Conservation (phyloP, 2,888 invertebrate species). For the Gryllus longicercus region DNA sequence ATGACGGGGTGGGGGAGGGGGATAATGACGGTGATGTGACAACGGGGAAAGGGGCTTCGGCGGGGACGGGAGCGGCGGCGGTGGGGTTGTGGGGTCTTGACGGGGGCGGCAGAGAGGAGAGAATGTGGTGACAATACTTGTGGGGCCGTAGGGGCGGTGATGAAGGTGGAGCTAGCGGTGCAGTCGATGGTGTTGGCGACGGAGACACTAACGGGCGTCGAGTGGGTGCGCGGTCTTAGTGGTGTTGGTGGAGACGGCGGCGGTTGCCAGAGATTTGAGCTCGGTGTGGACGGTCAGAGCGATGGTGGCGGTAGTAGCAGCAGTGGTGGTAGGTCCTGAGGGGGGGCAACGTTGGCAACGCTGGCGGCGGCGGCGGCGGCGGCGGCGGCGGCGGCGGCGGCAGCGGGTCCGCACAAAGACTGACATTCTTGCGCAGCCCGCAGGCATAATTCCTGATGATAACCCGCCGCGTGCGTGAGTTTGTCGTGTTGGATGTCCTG, state of each 20-base stretch:
- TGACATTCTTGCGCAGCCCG: constrained; percentile 3
- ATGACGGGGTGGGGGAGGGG: background rate
- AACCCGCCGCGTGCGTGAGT: background rate
- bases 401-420: background rate
- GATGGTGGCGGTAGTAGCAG: background rate
- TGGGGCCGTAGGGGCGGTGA: background rate
- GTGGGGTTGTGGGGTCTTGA: background rate
- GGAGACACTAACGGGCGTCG: background rate
- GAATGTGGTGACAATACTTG: background rate
- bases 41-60: background rate
- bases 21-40: background rate
- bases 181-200: background rate
- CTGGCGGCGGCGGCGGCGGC: no score
- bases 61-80: background rate
- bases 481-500: background rate
- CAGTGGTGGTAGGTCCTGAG: background rate
- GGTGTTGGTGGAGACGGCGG: background rate
- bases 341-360: background rate
- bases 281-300: background rate
- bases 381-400: background rate
- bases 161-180: background rate
- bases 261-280: background rate
- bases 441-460: constrained; percentile 17
- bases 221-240: background rate
- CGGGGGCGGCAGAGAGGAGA: background rate